A percentile compares a stretch with the other conserved stretches of the same genome.
Evolutionary conservation across 2,888 invertebrate genomes (phyloP).

Genomic region (Eustalomyia histrio): DNA sequence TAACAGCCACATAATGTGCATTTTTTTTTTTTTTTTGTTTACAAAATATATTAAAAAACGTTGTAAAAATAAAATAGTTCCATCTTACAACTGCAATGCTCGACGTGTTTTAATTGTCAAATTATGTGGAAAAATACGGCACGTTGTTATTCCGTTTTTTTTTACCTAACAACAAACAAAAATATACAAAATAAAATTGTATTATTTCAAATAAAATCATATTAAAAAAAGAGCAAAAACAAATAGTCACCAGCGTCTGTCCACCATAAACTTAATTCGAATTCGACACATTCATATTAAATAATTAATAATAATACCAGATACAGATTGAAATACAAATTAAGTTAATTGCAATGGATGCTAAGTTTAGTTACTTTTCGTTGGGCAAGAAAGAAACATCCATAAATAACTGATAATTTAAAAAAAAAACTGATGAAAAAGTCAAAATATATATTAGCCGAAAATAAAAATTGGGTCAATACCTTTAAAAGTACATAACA

Average conservation of each 20-base stretch:
- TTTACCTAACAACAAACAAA: not conserved
- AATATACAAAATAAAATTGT: not conserved
- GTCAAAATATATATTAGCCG: not conserved
- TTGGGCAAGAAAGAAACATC: constrained; percentile 42
- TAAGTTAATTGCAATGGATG: constrained; percentile 11
- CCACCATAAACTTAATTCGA: constrained; percentile 7
- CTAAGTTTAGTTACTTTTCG: constrained; percentile 37
- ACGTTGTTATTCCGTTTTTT: too few relatives aligned
- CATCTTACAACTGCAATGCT: too few relatives aligned
- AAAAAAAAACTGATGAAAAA: too few relatives aligned
- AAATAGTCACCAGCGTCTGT: constrained; percentile 4
- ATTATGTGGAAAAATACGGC: too few relatives aligned
- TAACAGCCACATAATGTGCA: too few relatives aligned
- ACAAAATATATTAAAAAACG: too few relatives aligned
- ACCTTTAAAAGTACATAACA: not conserved
- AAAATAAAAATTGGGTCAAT: not conserved
- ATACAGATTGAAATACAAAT: constrained; percentile 17
- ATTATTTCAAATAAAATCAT: constrained; percentile 16
- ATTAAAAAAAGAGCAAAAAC: constrained; percentile 25
- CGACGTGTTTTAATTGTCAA: too few relatives aligned
- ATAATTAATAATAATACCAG: constrained; percentile 20
- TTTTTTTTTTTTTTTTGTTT: too few relatives aligned
- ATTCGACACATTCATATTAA: constrained; percentile 25
- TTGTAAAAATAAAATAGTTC: too few relatives aligned
- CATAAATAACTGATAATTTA: not conserved